Base-by-base conservation (phyloP, 2,888 invertebrate genomes). In the Hoplodrina ambigua region DNA sequence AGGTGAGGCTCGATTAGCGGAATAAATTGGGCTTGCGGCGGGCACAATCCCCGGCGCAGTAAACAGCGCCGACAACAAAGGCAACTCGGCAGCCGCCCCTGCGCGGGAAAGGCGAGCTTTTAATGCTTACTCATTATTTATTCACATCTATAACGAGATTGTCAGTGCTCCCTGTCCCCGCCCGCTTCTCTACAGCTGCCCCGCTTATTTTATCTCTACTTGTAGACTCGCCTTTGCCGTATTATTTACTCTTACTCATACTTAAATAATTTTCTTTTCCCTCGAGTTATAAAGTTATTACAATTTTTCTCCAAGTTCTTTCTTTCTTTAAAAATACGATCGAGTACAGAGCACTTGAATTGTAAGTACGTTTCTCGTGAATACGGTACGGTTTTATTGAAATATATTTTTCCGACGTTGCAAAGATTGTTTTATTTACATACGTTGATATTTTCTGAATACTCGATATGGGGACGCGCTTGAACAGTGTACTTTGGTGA, bases 121-220 rank as follows among this genome's bases (percentile, higher is more conserved):
- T 93, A 93, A 93, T 94, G 94, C 93, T 92, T 89, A 91, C 93
- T 94, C 93, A 94, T 95, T 95, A 94, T 94, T 95, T 94, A 95
- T 95, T 95, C 94, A 95, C 94, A 92, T 94, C 92, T 93, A 92
- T 94, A 94, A 94, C 94, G 93, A 94, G 93, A 94, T 95, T 94
- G 93, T 93, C 93, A 92, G 94, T 91, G 91, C 91, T 91, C 91
- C 91, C 92, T 84, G 88, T 88, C 85, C 85, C 88, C 87, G 82
- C 83, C 74, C 63, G 79, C 87, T 81, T 80, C 84, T 86, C 78
- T 85, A 85, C 87, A 86, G 85, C 90, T 88, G 84, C 83, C 82
- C 89, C 86, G 88, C 88, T 91, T 90, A 90, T 91, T 93, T 92
- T 91, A 89, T 85, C 73, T 88, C 80, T 82, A 84, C 89, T 88